Evolutionary conservation across 2,113 vertebrate species (phyloP).

Genomic region (Microcebus ravelobensis): DNA sequence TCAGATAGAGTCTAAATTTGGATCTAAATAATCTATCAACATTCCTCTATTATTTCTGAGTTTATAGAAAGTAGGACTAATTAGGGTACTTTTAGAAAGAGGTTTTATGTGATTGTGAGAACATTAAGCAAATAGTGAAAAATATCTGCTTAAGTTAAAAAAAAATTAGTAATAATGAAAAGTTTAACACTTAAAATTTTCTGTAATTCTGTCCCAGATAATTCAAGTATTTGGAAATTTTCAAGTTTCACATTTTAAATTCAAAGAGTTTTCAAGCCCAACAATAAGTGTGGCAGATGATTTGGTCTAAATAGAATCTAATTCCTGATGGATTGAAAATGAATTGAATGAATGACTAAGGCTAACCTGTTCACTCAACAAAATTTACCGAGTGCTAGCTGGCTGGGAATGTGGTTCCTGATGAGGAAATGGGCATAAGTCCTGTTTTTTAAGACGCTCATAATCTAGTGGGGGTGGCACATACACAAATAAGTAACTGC

Average conservation of each 20-base stretch:
- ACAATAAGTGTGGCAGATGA: neutral
- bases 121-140: constrained; percentile 32
- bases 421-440: neutral
- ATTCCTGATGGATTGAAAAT: neutral
- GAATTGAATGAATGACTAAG: neutral
- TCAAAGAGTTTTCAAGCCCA: neutral
- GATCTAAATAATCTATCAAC: neutral
- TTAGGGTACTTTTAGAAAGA: neutral
- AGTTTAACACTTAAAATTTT: constrained; percentile 4
- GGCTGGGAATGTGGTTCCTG: neutral
- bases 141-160: neutral
- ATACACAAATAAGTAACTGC: neutral
- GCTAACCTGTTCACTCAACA: constrained; percentile 39
- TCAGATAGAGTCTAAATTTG: neutral
- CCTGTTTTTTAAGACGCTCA: neutral
- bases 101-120: neutral
- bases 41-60: neutral
- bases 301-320: neutral
- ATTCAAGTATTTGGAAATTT: neutral
- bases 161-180: neutral
- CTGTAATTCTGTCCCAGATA: neutral
- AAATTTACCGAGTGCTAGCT: neutral
- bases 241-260: neutral
- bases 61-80: neutral
- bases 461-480: neutral